phyloP scores from a whole-genome alignment of 2,888 invertebrate genomes.

The Pegoplata infirma region DNA sequence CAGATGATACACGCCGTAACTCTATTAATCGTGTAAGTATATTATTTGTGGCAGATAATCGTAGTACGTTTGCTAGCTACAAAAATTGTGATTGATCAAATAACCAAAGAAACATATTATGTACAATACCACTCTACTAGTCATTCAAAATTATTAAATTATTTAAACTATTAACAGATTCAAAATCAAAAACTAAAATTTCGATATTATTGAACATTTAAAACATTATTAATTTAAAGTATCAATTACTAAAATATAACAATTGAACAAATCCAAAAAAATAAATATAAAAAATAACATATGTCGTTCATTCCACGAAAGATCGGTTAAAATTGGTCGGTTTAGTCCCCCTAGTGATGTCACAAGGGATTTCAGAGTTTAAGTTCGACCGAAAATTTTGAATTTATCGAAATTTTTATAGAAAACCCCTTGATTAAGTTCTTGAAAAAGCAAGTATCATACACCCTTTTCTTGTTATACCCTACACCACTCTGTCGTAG shows the following conservation, averaged over 20 bases:
- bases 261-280: neutral
- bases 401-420: too few species aligned
- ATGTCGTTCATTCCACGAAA: too few species aligned
- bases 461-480: too few species aligned
- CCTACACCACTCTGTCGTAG: too few species aligned
- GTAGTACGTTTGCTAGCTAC: conserved; percentile 78
- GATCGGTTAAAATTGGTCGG: too few species aligned
- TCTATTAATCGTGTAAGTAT: conserved; percentile 79
- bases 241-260: neutral
- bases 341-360: too few species aligned
- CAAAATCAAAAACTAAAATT: conserved; percentile 56
- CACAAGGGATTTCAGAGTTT: too few species aligned
- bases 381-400: too few species aligned
- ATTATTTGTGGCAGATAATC: conserved; percentile 77
- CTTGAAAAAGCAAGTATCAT: too few species aligned
- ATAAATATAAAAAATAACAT: neutral
- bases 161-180: conserved; percentile 59
- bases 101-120: conserved; percentile 48
- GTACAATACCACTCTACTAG: conserved; percentile 37
- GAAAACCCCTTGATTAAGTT: too few species aligned
- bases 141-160: conserved; percentile 45
- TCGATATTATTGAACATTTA: conserved; percentile 57
- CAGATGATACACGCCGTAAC: conserved; percentile 74
- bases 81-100: conserved; percentile 77
- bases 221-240: conserved; percentile 12